Base-by-base conservation (phyloP, 1,140 invertebrate species). In the fruit fly (Drosophila melanogaster) region DNA sequence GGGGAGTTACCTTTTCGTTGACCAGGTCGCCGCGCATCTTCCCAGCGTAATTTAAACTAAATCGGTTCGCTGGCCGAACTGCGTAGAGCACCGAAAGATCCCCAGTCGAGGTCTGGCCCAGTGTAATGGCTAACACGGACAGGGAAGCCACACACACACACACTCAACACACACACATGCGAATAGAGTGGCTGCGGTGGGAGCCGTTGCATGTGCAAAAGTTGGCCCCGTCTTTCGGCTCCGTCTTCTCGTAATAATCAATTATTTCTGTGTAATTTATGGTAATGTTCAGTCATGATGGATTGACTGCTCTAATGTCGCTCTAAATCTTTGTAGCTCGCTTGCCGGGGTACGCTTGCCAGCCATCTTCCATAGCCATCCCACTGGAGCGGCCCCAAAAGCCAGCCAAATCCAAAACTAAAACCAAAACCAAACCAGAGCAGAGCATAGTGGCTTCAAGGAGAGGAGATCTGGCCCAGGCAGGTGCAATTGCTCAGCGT, bases 191-290 rank as follows among this genome's bases (percentile, higher is more conserved):
- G 56, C 71, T 66, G 56, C 71, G 46, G 59, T 86, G 77, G 60
- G 50, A 67, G 65, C 75, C 71, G 61, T 72, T 83, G 76, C 50
- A 77, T 69, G 80, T 77, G 84, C 83, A 84, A 70, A 72, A 72
- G 77, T 75, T 60, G 44, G 61, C 76, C 59, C 67, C 61, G 65
- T 75, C 79, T 74, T 60, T 81, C 73, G 62, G 56, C 75, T 69
- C 75, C 70, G 75, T 83, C 83, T 79, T 65, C 83, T 91, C 90
- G 90, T 92, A 92, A 92, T 92, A 92, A 92, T 92, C 90, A 92
- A 92, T 92, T 92, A 92, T 92, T 92, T 92, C 90, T 92, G 89
- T 92, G 90, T 92, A 92, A 92, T 92, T 92, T 92, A 92, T 92
- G 90, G 90, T 92, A 92, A 92, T 92, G 90, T 92, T 92, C 89